Evolutionary conservation across 2,797 vertebrate species (phyloP).

Genomic region (Coreius guichenoti): DNA sequence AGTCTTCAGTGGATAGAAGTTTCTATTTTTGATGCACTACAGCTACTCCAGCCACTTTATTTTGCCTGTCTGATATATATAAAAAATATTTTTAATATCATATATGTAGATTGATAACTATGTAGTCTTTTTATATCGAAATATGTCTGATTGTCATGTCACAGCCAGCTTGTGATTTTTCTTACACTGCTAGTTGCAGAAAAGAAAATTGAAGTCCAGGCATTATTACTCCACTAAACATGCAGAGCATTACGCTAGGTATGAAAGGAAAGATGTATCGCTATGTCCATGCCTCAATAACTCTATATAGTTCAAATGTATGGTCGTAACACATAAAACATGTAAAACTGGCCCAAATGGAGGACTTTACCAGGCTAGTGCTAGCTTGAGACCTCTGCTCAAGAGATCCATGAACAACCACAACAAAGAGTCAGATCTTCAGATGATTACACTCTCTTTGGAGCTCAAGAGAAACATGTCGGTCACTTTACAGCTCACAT

Average conservation of each 20-base stretch:
- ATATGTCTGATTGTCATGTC: not conserved
- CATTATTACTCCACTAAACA: not conserved
- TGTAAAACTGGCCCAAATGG: not conserved
- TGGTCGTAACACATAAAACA: not conserved
- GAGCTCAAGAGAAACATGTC: not conserved
- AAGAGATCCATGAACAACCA: not conserved
- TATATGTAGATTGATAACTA: not conserved
- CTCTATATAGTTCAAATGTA: not conserved
- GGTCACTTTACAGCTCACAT: slow-evolving; percentile 9
- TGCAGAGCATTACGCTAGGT: not conserved
- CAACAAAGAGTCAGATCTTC: not conserved
- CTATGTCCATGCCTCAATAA: not conserved
- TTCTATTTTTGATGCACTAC: slow-evolving; percentile 15
- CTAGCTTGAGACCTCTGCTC: slow-evolving; percentile 13
- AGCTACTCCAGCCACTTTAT: not conserved
- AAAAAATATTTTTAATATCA: not conserved
- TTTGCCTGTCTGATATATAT: not conserved
- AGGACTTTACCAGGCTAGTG: not conserved
- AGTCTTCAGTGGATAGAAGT: not conserved
- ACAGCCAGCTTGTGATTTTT: not conserved
- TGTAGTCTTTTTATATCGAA: not conserved
- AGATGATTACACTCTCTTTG: not conserved
- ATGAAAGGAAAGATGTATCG: not conserved
- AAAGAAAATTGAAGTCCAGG: not conserved
- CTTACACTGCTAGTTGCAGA: not conserved